Conservation (phyloP, 2,113 vertebrate species). For the Dromaius novaehollandiae region DNA sequence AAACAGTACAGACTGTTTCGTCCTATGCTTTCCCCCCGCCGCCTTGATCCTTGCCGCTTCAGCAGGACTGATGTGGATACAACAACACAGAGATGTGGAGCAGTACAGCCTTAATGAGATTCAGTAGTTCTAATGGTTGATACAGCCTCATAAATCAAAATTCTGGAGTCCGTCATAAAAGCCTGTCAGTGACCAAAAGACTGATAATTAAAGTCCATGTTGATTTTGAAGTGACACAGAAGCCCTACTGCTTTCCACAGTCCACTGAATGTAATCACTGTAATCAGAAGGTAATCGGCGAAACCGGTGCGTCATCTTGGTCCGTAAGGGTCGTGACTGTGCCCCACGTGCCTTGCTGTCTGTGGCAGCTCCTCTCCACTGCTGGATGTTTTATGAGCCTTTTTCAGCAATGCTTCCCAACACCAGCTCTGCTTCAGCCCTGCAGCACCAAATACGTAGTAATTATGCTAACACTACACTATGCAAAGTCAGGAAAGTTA, state of each 20-base stretch:
- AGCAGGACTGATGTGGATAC: fast-evolving
- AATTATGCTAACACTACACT: neutral
- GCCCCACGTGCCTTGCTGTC: fast-evolving
- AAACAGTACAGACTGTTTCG: neutral
- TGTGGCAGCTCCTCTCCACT: neutral
- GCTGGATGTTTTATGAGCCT: neutral
- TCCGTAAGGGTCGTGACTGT: fast-evolving
- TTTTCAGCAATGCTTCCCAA: neutral
- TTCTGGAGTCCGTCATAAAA: neutral
- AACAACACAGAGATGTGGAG: fast-evolving
- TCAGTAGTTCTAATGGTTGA: neutral
- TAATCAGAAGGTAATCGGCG: fast-evolving
- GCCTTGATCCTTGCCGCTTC: neutral
- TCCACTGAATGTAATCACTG: neutral
- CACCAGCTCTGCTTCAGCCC: neutral
- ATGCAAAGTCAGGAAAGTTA: neutral
- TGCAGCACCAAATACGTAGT: neutral
- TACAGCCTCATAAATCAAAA: neutral
- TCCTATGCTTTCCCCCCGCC: neutral
- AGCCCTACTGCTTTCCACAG: neutral
- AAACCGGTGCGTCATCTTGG: fast-evolving
- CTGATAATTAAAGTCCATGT: neutral
- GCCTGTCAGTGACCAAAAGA: neutral
- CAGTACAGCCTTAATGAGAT: neutral
- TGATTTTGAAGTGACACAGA: fast-evolving